These are phyloP conservation scores for Sycobia sp. DNA, from an alignment of 1,140 invertebrate genomes.

Conservation along the genomic window DNA sequence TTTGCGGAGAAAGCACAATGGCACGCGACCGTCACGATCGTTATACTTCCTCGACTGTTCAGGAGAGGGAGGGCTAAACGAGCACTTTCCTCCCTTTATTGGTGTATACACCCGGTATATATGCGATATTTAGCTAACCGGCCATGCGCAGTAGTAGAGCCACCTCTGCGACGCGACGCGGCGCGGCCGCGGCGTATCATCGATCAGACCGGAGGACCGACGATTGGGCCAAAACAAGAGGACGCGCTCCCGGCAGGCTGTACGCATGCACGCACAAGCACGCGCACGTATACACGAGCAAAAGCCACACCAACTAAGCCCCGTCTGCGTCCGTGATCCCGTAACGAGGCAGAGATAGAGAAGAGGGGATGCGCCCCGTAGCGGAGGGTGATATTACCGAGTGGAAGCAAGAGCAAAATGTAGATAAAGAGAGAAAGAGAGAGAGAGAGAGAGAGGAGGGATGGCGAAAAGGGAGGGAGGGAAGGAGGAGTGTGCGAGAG, in stretches of 20 bases:
- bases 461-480: too few species aligned
- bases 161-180: conserved; percentile 31
- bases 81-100: conserved; percentile 46
- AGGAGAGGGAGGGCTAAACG: conserved; percentile 7
- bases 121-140: conserved; percentile 57
- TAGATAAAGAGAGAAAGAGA: conserved; percentile 33
- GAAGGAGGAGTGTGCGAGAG: too few species aligned
- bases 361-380: not conserved
- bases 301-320: too few species aligned
- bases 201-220: conserved; percentile 58
- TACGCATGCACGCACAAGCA: conserved; percentile 40
- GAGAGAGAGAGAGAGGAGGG: too few species aligned
- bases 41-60: too few species aligned
- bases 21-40: too few species aligned
- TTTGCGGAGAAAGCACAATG: too few species aligned
- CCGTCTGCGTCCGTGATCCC: too few species aligned
- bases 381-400: not conserved
- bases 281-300: too few species aligned
- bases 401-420: too few species aligned
- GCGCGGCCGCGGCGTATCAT: conserved; percentile 52
- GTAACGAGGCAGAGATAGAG: not conserved
- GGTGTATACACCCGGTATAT: conserved; percentile 56
- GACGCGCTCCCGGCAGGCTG: conserved; percentile 37
- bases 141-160: conserved; percentile 59
- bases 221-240: conserved; percentile 61